Base-by-base conservation (phyloP, 30 jellyfish, hydroid and myxozoan species). In the Turritopsis rubra region DNA sequence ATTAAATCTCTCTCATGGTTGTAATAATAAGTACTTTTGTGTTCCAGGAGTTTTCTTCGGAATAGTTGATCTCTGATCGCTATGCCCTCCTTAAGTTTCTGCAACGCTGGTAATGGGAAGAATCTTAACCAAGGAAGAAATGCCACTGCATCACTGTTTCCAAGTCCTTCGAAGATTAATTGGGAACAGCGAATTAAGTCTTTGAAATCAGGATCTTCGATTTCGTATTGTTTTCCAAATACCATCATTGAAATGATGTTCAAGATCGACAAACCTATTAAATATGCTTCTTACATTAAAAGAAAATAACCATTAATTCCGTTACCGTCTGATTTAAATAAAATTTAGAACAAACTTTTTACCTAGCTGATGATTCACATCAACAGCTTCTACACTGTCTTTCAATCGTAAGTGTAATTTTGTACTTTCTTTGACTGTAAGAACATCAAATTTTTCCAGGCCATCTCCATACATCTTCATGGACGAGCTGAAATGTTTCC, bases 191-290 rank as follows among this genome's bases (percentile, higher is more conserved):
- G 29, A 27, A 91, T 86, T 8, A 91, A 84, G 23, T 60, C 71
- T 52, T 66, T 82, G 84, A 91, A 91, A 52, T 91, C 97, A 0
- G 91, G 92, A 65, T 91, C 96, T n/a, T 84, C 90, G 22, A 52
- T 85, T 22, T 87, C 89, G 65, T 91, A 91, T 0, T 91, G 88
- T 21, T 75, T 54, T 13, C 95, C 91, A 76, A 91, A 91, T 21
- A 87, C 89, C 29, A 91, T 75, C 7, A 89, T 52, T 52, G 88
- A 87, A 66, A 91, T 91, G 0, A 91, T 81, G 96, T 91, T 91
- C 71, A 83, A 80, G 21, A 86, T 85, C 21, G 95, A 90, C 28
- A 79, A 74, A 26, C 89, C 96, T 85, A 75, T 27, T 73, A 74
- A 29, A 28, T 28, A n/a, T n/a, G n/a, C n/a, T n/a, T n/a, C n/a